Evolutionary conservation across 2,113 vertebrate genomes (phyloP).

Genomic region (Strix aluco): DNA sequence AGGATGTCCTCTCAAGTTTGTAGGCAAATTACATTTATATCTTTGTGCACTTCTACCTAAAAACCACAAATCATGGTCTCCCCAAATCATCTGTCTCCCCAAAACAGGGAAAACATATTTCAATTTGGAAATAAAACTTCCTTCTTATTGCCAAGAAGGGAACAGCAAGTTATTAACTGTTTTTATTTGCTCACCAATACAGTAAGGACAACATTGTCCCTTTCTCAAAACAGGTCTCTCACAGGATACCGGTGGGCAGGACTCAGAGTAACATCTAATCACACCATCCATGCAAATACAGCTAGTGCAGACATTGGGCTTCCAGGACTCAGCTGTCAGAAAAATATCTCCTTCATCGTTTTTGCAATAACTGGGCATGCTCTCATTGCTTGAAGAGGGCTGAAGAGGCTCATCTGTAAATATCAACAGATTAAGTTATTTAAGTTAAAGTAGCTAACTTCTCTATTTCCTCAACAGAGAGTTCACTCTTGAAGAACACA

Average conservation of each 20-base stretch:
- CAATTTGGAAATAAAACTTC: not conserved
- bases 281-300: slow-evolving; percentile 85
- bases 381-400: slow-evolving; percentile 80
- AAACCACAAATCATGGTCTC: not conserved
- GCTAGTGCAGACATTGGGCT: slow-evolving; percentile 89
- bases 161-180: not conserved
- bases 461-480: not conserved
- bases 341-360: slow-evolving; percentile 88
- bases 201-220: slow-evolving; percentile 92
- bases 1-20: not conserved
- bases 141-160: not conserved
- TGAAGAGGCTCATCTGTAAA: slow-evolving; percentile 82
- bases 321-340: slow-evolving; percentile 91
- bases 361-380: slow-evolving; percentile 85
- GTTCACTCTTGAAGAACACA: not conserved
- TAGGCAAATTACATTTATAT: not conserved
- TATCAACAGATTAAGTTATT: not conserved
- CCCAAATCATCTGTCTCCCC: too few relatives aligned
- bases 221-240: slow-evolving; percentile 86
- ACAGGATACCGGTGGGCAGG: slow-evolving; percentile 85
- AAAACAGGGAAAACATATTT: not conserved
- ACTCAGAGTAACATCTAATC: slow-evolving; percentile 88
- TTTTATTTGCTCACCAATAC: slow-evolving; percentile 81
- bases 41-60: not conserved
- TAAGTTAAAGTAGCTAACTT: not conserved